Conservation (phyloP, 2,888 invertebrate genomes). For the Heliconius charithonia region DNA sequence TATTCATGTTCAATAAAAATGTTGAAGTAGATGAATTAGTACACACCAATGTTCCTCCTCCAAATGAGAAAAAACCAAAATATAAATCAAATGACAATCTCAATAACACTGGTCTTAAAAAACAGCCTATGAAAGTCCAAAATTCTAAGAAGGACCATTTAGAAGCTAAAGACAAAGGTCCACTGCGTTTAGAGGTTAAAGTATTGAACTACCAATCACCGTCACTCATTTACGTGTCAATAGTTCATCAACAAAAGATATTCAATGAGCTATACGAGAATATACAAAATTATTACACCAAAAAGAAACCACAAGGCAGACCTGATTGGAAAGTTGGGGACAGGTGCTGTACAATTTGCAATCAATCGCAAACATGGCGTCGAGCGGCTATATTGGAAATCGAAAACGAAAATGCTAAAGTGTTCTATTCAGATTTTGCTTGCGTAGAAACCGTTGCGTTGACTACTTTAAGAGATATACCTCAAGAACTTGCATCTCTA, state of each 20-base stretch:
- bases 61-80: conserved; percentile 49
- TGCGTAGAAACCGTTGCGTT: conserved; percentile 75
- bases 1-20: conserved; percentile 65
- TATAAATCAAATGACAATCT: conserved; percentile 46
- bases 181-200: conserved; percentile 76
- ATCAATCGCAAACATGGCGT: conserved; percentile 85
- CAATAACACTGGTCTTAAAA: conserved; percentile 57
- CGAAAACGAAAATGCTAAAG: conserved; percentile 67
- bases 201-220: conserved; percentile 82
- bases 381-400: conserved; percentile 81
- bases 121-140: conserved; percentile 42
- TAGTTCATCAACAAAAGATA: conserved; percentile 73
- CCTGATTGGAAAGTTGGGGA: conserved; percentile 80
- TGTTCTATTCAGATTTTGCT: conserved; percentile 88
- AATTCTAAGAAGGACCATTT: conserved; percentile 57
- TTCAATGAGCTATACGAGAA: conserved; percentile 76
- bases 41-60: conserved; percentile 59
- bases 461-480: conserved; percentile 78
- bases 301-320: conserved; percentile 55
- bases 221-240: conserved; percentile 84
- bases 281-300: conserved; percentile 82
- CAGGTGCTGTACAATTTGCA: conserved; percentile 73
- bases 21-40: conserved; percentile 59
- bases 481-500: conserved; percentile 74
- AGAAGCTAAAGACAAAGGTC: conserved; percentile 76